Conservation (phyloP, 2,888 invertebrate genomes). For the Petrolisthes cinctipes region DNA sequence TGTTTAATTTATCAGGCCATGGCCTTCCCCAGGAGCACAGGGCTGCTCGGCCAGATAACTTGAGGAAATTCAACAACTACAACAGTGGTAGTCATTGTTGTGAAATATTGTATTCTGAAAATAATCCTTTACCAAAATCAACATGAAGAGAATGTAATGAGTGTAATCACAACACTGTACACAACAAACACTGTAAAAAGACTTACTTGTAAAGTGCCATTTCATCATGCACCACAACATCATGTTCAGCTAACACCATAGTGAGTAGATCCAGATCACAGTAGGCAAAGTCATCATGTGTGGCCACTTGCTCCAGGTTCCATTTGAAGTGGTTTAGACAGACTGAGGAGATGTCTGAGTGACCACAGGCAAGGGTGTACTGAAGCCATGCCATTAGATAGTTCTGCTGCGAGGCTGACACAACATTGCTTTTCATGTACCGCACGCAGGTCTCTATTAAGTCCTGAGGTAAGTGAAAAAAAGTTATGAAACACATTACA, state of each 20-base stretch:
- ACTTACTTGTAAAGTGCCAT: slow-evolving; percentile 81
- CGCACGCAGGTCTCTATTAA: slow-evolving; percentile 84
- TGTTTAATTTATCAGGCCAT: too few relatives aligned
- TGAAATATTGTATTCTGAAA: neutral
- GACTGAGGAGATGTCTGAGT: slow-evolving; percentile 76
- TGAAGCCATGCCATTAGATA: slow-evolving; percentile 91
- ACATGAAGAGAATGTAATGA: too few relatives aligned
- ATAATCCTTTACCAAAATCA: neutral
- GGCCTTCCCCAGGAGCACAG: too few relatives aligned
- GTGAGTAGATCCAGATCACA: slow-evolving; percentile 85
- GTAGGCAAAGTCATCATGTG: slow-evolving; percentile 82
- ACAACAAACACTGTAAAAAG: neutral
- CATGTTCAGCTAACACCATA: slow-evolving; percentile 84
- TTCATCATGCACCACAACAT: slow-evolving; percentile 90
- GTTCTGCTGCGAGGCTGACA: slow-evolving; percentile 84
- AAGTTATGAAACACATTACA: neutral
- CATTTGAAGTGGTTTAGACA: slow-evolving; percentile 77
- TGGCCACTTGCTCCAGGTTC: slow-evolving; percentile 81
- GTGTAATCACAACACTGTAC: too few relatives aligned
- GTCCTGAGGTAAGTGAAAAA: slow-evolving; percentile 74
- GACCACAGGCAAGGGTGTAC: slow-evolving; percentile 87
- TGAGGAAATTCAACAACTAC: too few relatives aligned
- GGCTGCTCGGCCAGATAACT: too few relatives aligned
- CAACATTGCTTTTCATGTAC: slow-evolving; percentile 89
- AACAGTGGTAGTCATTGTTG: too few relatives aligned